Percentiles rank a stretch among this genome's conserved stretches.
phyloP scores from a whole-genome alignment of 1,140 invertebrate genomes.

The Pemphigus obesinymphae region DNA sequence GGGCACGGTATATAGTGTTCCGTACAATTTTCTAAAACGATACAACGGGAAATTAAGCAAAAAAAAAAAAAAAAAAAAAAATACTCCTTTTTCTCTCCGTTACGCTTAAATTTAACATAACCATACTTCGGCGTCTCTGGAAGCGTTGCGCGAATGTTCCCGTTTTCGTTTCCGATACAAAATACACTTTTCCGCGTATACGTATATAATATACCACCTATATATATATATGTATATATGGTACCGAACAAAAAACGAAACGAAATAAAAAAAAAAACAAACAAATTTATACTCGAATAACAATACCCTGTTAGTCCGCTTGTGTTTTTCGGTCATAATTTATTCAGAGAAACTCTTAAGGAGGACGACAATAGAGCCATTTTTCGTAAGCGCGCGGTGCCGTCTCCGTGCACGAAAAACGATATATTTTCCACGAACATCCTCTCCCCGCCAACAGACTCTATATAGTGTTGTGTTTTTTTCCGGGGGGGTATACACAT shows the following conservation, averaged over 20 bases:
- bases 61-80: too few species aligned
- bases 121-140: background rate
- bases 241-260: background rate
- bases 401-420: slow-evolving; percentile 21
- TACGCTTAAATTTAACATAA: background rate
- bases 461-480: too few species aligned
- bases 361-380: slow-evolving; percentile 38
- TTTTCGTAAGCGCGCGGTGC: slow-evolving; percentile 32
- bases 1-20: background rate
- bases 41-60: background rate
- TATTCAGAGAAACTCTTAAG: slow-evolving; percentile 40
- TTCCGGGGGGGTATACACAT: background rate
- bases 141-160: slow-evolving; percentile 17
- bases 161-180: slow-evolving; percentile 32
- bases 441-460: background rate
- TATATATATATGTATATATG: too few species aligned
- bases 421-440: slow-evolving; percentile 30
- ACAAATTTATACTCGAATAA: slow-evolving; percentile 38
- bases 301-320: slow-evolving; percentile 35
- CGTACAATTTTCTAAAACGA: background rate
- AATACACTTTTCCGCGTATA: slow-evolving; percentile 18
- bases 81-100: background rate
- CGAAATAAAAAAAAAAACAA: background rate
- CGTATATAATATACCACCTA: too few species aligned
- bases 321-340: slow-evolving; percentile 39